phyloP scores from a whole-genome alignment of 2,888 invertebrate species.

The Ectobius pallidus region DNA sequence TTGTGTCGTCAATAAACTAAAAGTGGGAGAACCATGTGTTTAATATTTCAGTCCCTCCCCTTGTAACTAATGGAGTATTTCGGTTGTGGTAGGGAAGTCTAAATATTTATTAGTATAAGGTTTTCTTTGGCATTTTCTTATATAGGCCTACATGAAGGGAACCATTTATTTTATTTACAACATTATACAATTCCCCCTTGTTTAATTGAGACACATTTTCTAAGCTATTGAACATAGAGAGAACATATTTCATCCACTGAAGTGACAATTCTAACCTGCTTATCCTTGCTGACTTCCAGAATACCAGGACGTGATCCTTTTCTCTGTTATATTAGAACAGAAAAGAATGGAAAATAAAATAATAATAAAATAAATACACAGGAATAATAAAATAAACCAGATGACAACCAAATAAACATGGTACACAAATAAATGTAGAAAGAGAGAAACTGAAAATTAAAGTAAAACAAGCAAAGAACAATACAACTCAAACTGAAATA shows the following conservation, averaged over 20 bases:
- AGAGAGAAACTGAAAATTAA: conserved; percentile 36
- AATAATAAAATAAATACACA: conserved; percentile 33
- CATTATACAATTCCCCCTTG: background rate
- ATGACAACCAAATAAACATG: conserved; percentile 17
- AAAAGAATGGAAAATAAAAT: conserved; percentile 42
- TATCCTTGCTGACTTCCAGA: conserved; percentile 47
- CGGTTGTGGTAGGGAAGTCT: no score
- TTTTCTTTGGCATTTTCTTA: no score
- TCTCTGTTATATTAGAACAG: conserved; percentile 47
- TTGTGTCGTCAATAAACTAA: no score
- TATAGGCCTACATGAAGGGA: no score
- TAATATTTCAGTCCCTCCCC: no score
- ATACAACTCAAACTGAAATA: conserved; percentile 36
- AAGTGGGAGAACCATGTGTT: no score
- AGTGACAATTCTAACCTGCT: conserved; percentile 48
- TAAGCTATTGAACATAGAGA: conserved; percentile 14
- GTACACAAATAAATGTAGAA: conserved; percentile 32
- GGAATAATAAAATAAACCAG: conserved; percentile 23
- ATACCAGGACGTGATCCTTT: conserved; percentile 50
- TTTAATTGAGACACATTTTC: conserved; percentile 5
- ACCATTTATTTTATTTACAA: background rate
- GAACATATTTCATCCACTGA: conserved; percentile 22
- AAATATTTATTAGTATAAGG: no score
- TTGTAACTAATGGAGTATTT: no score
- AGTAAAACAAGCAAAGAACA: conserved; percentile 33